Evolutionary conservation across 2,797 vertebrate genomes (phyloP), one percentile per base, ranked within the genome.

Genomic region (Aratinga solstitialis): DNA sequence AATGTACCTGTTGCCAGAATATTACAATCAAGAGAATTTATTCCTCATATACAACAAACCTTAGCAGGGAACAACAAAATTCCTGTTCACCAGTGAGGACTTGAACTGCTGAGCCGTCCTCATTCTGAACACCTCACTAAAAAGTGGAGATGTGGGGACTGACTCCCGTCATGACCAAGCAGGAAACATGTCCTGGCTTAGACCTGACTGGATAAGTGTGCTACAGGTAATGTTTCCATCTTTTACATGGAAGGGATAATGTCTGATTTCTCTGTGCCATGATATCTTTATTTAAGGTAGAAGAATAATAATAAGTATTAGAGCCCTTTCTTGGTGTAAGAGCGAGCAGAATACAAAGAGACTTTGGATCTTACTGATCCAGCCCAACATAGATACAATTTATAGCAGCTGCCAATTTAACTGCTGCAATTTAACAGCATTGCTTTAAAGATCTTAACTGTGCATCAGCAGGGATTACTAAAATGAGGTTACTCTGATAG

Each of bases 1-100:
- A 93, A 84, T 19, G 43, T 72, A 83, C 77, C 92, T 54, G 51
- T 86, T 93, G 94, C 92, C 93, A 96, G 94, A 75, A 82, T 91
- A 89, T 66, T 96, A 68, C 69, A 94, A 89, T 71, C 66, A 83
- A 67, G 43, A 94, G 63, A 92, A 80, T 94, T 89, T 84, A 58
- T 85, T 94, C 75, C 67, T 96, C 14, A 14, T 43, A 36, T 78
- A 87, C 73, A 53, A 58, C 20, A 85, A 91, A 91, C 36, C 61
- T 71, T 79, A 72, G 68, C 20, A 84, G 40, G 17, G 40, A 96
- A 78, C 66, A 86, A 61, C 27, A 91, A 79, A 68, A 89, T 76
- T 80, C 86, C 54, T 75, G 2, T 53, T 90, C 42, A 63, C 29
- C 7, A 5, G 40, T 50, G 71, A 87, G 51, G 29, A 53, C 38